Evolutionary conservation across 2,888 invertebrate species (phyloP), one percentile per base, ranked within the genome.

Genomic region (Sphecodes monilicornis): DNA sequence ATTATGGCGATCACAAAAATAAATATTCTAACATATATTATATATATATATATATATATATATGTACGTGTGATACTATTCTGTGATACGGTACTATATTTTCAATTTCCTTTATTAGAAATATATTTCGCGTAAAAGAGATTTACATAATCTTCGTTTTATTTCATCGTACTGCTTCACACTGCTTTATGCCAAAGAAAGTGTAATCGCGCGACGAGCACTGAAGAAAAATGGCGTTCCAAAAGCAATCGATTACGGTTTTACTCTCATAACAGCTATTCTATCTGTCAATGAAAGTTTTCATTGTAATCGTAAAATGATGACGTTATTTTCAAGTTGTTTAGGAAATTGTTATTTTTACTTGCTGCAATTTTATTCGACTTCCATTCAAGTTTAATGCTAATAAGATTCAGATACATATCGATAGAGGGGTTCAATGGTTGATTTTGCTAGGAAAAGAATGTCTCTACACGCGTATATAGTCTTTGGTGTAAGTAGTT

Each of bases 191-290:
- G 76, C 66, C 64, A 73, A 66, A 68, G 77, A 84, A 83, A 77
- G 50, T 74, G 69, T 84, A 54, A 78, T 84, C 68, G 68, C 76
- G 72, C 72, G 64, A 85, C 13, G 39, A 5, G 57, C 66, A 66
- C 68, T 64, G 60, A 54, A 72, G 85, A 79, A 79, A 29, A 36
- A 85, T 80, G 85, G 85, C 85, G 85, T 85, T 85, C 85, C 73
- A 29, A 85, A 85, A 85, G 76, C 73, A 76, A 85, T 85, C 80
- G 69, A 80, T 46, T 80, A 26, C 8, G 43, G 43, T 11, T 29
- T 16, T 22, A 0, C 64, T 50, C 10, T 10, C 8, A 32, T 46
- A 32, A n/a, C 39, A 29, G 22, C 3, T 26, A 66, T 10, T 64
- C 13, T 22, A 64, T 43, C 3, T 50, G 22, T 29, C 4, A 16